Evolutionary conservation across 2,113 vertebrate species (phyloP).

Genomic region (Corapipo altera): DNA sequence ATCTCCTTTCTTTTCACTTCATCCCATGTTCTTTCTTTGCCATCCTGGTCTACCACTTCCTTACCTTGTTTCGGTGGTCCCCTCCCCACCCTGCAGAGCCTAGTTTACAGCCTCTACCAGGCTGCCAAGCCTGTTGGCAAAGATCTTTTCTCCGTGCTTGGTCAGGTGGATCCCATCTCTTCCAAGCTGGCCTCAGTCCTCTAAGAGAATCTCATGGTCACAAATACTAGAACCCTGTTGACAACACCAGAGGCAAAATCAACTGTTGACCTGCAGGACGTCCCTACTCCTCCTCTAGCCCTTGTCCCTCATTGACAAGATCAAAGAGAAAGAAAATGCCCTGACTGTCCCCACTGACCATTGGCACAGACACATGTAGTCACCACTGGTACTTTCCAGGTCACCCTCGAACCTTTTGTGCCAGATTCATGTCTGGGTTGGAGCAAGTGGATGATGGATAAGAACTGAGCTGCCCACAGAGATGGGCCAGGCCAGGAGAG

Average conservation of each 20-base stretch:
- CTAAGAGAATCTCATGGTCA: not conserved
- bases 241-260: not conserved
- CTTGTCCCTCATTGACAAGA: not conserved
- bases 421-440: not conserved
- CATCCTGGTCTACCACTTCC: not conserved
- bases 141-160: not conserved
- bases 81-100: fast-evolving
- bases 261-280: not conserved
- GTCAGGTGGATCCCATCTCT: not conserved
- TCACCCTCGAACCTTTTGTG: not conserved
- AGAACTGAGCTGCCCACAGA: not conserved
- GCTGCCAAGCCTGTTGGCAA: not conserved
- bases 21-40: not conserved
- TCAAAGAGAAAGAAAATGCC: not conserved
- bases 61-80: not conserved
- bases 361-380: not conserved
- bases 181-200: not conserved
- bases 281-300: not conserved
- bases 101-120: not conserved
- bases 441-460: not conserved
- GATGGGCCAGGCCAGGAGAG: not conserved
- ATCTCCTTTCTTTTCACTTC: not conserved
- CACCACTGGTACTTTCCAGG: not conserved
- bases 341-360: fast-evolving
- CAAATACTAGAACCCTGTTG: not conserved